A percentile compares a stretch with the other conserved stretches of the same genome.
phyloP scores from a whole-genome alignment of 2,797 vertebrate genomes.

The Bradypodion ventrale region DNA sequence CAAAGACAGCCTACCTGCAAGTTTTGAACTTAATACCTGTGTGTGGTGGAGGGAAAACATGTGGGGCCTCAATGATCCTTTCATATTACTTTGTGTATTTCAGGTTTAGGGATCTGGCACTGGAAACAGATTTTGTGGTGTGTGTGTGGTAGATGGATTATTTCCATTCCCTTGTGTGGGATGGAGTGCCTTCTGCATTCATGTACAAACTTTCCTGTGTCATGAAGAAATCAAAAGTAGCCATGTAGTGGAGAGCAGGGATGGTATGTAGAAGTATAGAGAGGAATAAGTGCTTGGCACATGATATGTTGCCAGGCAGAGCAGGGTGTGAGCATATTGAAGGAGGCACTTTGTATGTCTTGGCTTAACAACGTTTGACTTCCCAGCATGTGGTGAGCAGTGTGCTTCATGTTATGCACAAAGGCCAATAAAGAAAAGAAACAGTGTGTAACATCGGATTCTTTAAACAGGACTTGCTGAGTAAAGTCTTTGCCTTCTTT shows the following conservation, averaged over 20 bases:
- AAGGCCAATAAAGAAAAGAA: background rate
- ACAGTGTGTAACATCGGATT: background rate
- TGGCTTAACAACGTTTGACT: conserved; percentile 12
- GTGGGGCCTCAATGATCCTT: background rate
- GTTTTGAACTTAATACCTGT: no score
- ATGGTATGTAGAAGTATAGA: background rate
- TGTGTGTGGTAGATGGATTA: background rate
- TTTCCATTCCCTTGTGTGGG: background rate
- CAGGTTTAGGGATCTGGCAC: background rate
- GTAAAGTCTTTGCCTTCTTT: background rate
- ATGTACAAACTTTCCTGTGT: background rate
- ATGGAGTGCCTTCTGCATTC: background rate
- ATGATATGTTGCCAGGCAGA: background rate
- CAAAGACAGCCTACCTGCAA: background rate
- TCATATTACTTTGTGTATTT: background rate
- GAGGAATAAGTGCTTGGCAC: background rate
- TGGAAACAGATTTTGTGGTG: background rate
- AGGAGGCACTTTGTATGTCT: background rate
- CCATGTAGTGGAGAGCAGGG: background rate
- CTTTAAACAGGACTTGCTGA: background rate
- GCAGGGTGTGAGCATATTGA: conserved; percentile 5
- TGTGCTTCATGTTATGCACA: background rate
- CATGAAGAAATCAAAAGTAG: background rate
- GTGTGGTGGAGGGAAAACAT: background rate
- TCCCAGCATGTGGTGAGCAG: conserved; percentile 4